Evolutionary conservation across 2,113 vertebrate genomes (phyloP).

Genomic region (Psittacus erithacus): DNA sequence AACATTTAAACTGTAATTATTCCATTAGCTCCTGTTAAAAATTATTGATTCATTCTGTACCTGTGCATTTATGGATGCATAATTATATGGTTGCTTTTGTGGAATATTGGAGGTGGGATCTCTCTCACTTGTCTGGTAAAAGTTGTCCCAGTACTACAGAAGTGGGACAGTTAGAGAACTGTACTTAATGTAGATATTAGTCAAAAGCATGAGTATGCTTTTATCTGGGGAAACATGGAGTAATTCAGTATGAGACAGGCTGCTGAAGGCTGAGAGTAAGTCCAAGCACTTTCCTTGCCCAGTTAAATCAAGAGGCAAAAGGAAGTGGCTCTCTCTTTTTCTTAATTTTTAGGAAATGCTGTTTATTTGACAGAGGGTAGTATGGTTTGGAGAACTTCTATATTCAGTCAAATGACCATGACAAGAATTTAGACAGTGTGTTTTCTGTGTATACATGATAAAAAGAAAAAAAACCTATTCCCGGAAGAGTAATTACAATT

Average conservation of each 20-base stretch:
- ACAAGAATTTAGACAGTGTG: background rate
- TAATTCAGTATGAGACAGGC: background rate
- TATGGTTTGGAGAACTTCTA: background rate
- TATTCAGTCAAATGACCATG: background rate
- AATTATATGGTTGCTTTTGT: background rate
- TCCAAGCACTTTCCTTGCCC: background rate
- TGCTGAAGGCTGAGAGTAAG: background rate
- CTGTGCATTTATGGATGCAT: background rate
- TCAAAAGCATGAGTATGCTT: background rate
- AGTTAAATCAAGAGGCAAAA: background rate
- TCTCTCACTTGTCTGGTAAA: background rate
- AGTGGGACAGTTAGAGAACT: background rate
- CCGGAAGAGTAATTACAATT: background rate
- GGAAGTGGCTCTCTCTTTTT: background rate
- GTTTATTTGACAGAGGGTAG: too few relatives aligned
- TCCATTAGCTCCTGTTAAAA: background rate
- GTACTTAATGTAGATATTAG: background rate
- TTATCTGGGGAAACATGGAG: background rate
- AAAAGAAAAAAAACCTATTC: background rate
- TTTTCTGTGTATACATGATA: background rate
- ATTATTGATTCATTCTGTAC: background rate
- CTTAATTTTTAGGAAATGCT: background rate
- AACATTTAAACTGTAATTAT: background rate
- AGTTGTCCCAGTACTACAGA: background rate
- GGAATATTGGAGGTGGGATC: background rate